phyloP scores from a whole-genome alignment of 2,797 vertebrate species.

The Gymnothorax javanicus region DNA sequence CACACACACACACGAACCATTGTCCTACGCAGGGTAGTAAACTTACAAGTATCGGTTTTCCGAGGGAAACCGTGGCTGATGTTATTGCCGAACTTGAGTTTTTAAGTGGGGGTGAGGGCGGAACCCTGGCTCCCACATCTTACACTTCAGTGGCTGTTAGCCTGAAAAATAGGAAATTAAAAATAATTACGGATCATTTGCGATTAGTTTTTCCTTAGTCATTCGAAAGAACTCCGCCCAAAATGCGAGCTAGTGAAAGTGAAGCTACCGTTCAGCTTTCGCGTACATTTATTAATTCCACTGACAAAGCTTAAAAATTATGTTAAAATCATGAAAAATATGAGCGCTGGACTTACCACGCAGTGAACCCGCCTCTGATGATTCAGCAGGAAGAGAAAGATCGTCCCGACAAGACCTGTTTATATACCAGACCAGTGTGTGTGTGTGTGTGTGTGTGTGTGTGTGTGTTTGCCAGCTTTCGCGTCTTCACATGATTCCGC shows the following conservation, averaged over 20 bases:
- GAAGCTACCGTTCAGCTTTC: too few species aligned
- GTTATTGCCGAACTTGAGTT: background rate
- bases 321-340: background rate
- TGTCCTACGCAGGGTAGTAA: background rate
- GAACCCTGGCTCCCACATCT: background rate
- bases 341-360: background rate
- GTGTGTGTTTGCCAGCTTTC: background rate
- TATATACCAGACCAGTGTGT: background rate
- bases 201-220: too few species aligned
- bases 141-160: background rate
- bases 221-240: too few species aligned
- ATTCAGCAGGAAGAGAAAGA: conserved; percentile 20
- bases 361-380: background rate
- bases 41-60: background rate
- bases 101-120: background rate
- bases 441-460: too few species aligned
- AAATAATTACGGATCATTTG: background rate
- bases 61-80: background rate
- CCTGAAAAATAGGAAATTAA: background rate
- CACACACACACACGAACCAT: background rate
- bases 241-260: too few species aligned
- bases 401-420: background rate
- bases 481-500: background rate
- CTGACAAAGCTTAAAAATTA: background rate
- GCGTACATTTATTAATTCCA: background rate